A percentile compares a stretch with the other conserved stretches of the same genome.
phyloP scores from a whole-genome alignment of 2,888 invertebrate species.

The Folsomia candida region DNA sequence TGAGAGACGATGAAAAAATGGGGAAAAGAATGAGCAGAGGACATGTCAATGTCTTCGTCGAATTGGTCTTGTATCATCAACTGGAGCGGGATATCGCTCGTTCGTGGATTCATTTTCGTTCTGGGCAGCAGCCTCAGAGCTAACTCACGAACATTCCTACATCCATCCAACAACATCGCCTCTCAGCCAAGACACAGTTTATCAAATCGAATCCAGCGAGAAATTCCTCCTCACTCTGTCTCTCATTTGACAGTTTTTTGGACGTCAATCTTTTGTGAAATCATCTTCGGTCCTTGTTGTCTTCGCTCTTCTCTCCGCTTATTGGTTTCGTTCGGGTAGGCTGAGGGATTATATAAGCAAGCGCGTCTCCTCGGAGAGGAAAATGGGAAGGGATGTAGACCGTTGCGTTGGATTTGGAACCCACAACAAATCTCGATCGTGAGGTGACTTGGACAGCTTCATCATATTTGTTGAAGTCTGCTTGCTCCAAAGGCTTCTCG shows the following conservation, averaged over 20 bases:
- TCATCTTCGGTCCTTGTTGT: slow-evolving; percentile 11
- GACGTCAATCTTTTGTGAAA: slow-evolving; percentile 39
- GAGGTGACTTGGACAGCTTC: not conserved
- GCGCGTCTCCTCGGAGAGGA: not conserved
- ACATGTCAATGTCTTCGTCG: slow-evolving; percentile 19
- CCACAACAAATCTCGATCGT: not conserved
- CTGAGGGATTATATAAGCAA: not conserved
- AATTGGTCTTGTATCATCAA: slow-evolving; percentile 17
- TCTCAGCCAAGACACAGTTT: slow-evolving; percentile 12
- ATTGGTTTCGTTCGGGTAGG: not conserved
- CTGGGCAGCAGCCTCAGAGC: no score
- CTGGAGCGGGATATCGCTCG: not conserved
- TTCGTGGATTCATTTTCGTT: not conserved
- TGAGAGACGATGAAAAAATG: slow-evolving; percentile 8
- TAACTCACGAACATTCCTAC: slow-evolving; percentile 3
- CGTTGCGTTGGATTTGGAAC: no score
- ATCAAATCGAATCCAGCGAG: slow-evolving; percentile 34
- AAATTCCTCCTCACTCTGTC: slow-evolving; percentile 32
- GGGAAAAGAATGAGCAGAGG: slow-evolving; percentile 13
- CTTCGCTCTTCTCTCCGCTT: not conserved
- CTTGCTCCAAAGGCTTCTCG: not conserved
- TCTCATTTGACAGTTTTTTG: slow-evolving; percentile 43
- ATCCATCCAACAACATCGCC: not conserved
- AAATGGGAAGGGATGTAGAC: not conserved
- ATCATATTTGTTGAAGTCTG: slow-evolving; percentile 16